phyloP scores from a whole-genome alignment of 92 coral and sea anemone species.

The Epizoanthus fatuus region DNA sequence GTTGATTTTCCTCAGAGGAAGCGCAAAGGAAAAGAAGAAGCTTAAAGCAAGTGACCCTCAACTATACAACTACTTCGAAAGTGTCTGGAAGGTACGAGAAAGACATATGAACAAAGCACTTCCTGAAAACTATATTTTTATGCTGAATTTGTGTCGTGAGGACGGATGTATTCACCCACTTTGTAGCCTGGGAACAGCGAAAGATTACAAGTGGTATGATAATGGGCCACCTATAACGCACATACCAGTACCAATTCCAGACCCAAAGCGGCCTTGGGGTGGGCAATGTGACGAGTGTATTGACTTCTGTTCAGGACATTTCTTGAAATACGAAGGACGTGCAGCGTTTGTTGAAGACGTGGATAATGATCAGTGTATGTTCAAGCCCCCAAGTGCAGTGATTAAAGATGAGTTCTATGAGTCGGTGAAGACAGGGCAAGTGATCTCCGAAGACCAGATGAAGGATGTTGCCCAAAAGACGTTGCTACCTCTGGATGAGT shows the following conservation, averaged over 20 bases:
- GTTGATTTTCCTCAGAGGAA: slow-evolving; percentile 60
- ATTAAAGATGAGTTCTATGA: slow-evolving; percentile 61
- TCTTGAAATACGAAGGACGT: slow-evolving; percentile 35
- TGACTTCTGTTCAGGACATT: slow-evolving; percentile 50
- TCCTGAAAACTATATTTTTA: slow-evolving; percentile 70
- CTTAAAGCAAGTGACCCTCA: slow-evolving; percentile 13
- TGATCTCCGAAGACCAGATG: slow-evolving; percentile 36
- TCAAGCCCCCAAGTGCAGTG: slow-evolving; percentile 57
- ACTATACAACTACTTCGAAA: slow-evolving; percentile 61
- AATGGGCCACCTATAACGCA: slow-evolving; percentile 60
- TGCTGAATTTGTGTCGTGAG: slow-evolving; percentile 60
- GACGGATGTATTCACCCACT: slow-evolving; percentile 65
- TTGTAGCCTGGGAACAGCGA: slow-evolving; percentile 38
- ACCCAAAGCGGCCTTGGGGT: slow-evolving; percentile 60
- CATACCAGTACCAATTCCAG: slow-evolving; percentile 70
- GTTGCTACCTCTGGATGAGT: slow-evolving; percentile 61
- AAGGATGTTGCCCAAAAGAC: slow-evolving; percentile 55
- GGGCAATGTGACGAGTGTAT: slow-evolving; percentile 44
- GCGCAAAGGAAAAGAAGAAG: slow-evolving; percentile 29
- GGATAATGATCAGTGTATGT: slow-evolving; percentile 20
- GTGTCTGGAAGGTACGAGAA: slow-evolving; percentile 65
- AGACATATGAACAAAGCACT: slow-evolving; percentile 64
- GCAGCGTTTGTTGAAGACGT: slow-evolving; percentile 36
- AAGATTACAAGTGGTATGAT: slow-evolving; percentile 62
- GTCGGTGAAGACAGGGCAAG: slow-evolving; percentile 40